Base-by-base conservation (phyloP, 2,888 invertebrate species). In the Lomographa bimaculata region DNA sequence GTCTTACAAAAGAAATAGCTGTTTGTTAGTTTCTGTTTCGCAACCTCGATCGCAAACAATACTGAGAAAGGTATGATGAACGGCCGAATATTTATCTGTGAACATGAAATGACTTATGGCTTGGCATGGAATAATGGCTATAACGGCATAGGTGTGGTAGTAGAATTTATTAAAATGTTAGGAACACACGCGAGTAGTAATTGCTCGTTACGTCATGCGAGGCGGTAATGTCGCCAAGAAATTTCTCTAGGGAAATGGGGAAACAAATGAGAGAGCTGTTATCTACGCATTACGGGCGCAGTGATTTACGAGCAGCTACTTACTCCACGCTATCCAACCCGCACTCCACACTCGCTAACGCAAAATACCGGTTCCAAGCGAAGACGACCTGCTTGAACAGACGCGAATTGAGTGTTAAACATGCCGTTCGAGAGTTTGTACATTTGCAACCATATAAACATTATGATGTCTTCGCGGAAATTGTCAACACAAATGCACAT, bases 261-360 rank as follows among this genome's bases (percentile, higher is more conserved):
- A 83, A 84, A 85, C 85, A 85, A 85, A 85, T 82, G 83, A 83
- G 82, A 79, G 81, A 78, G 79, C 79, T 84, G 75, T 84, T 85
- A 84, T 85, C 86, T 83, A 81, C 82, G 79, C 84, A 84, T 85
- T 83, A 84, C 79, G 76, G 72, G 60, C 65, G 73, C 71, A 54
- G 79, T 85, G 84, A 85, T 84, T 84, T 85, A 84, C 74, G 82
- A 81, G 50, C 69, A 69, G 71, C 81, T 79, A 76, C 80, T 71
- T 58, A 61, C 68, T 62, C 50, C n/a, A n/a, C n/a, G n/a, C n/a
- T n/a, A n/a, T n/a, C n/a, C n/a, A n/a, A n/a, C 51, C 52, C 35
- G 11, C 30, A 29, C 25, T 51, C 46, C 60, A 61, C 66, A 71
- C 74, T 73, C 64, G 59, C 64, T 60, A 64, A 23, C 51, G 23